Evolutionary conservation across 2,113 vertebrate genomes (phyloP).

Genomic region (Ceyx cyanopectus): DNA sequence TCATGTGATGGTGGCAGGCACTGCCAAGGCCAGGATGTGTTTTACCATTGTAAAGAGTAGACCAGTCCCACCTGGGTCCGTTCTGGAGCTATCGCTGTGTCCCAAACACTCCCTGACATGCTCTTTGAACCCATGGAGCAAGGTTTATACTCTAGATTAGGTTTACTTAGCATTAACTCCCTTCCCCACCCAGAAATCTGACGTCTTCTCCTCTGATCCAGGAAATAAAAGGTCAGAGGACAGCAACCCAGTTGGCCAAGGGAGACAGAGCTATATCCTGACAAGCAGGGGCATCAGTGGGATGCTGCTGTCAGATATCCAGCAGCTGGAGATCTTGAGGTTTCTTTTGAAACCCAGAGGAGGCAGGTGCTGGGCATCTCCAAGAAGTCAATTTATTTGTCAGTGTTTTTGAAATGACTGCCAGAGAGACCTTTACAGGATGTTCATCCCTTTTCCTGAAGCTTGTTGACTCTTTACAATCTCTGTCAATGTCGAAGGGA

Average conservation of each 20-base stretch:
- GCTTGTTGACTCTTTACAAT: background rate
- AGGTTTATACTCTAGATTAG: background rate
- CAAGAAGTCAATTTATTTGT: background rate
- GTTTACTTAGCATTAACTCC: background rate
- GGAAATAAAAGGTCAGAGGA: conserved; percentile 36
- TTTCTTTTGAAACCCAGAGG: background rate
- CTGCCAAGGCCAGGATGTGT: background rate
- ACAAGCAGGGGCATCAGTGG: background rate
- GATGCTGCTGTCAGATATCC: background rate
- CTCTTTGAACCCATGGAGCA: background rate
- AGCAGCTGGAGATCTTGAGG: accelerated
- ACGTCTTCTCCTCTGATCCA: background rate
- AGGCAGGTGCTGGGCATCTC: background rate
- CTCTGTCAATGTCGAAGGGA: background rate
- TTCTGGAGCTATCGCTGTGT: background rate
- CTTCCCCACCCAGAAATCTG: conserved; percentile 49
- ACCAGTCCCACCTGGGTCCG: background rate
- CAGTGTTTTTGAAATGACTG: background rate
- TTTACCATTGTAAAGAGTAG: background rate
- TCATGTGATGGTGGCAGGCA: background rate
- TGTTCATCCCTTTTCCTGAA: background rate
- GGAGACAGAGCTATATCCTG: background rate
- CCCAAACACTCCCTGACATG: background rate
- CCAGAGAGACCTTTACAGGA: background rate
- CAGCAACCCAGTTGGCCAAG: background rate